phyloP scores from a whole-genome alignment of 2,797 vertebrate species.

The Mus spretus region DNA sequence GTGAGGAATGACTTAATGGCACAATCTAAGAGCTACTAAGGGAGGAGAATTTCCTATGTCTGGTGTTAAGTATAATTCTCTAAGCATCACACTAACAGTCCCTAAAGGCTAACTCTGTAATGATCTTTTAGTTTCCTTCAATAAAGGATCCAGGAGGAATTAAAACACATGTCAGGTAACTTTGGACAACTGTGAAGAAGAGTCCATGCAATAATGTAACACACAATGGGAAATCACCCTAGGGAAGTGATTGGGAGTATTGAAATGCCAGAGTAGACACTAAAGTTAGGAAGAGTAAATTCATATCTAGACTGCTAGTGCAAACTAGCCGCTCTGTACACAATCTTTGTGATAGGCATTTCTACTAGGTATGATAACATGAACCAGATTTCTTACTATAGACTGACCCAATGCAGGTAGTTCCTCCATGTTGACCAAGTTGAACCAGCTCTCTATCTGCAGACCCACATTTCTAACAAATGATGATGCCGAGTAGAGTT shows the following conservation, averaged over 20 bases:
- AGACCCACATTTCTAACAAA: background rate
- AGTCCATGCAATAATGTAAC: background rate
- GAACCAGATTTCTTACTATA: background rate
- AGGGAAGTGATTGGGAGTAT: background rate
- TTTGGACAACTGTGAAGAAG: background rate
- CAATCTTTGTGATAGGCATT: background rate
- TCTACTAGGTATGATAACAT: background rate
- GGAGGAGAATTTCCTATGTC: background rate
- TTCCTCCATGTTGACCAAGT: background rate
- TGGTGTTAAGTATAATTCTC: background rate
- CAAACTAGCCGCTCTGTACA: background rate
- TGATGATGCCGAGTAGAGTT: background rate
- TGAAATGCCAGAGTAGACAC: background rate
- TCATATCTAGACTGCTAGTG: background rate
- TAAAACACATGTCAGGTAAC: background rate
- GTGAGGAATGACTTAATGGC: background rate
- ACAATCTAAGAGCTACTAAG: background rate
- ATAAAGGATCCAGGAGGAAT: background rate
- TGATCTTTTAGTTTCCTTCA: background rate
- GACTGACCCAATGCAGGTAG: background rate
- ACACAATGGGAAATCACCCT: background rate
- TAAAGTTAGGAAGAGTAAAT: background rate
- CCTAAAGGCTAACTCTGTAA: background rate
- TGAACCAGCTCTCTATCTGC: background rate
- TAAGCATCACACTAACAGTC: background rate